A percentile compares a stretch with the other conserved stretches of the same genome.
phyloP scores from a whole-genome alignment of 2,113 vertebrate species.

The Colius striatus region DNA sequence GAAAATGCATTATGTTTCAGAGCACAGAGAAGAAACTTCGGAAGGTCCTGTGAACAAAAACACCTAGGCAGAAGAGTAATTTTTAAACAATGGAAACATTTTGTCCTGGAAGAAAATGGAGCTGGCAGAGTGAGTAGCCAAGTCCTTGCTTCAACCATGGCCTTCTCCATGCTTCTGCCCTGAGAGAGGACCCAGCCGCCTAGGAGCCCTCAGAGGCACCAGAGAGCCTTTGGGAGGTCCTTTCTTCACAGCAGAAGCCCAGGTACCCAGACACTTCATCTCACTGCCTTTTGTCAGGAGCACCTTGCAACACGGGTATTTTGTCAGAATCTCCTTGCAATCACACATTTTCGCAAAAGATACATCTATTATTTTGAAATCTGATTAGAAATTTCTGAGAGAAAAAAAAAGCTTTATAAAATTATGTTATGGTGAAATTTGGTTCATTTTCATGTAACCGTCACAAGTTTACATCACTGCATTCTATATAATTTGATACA shows the following conservation, averaged over 20 bases:
- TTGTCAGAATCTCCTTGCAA: not conserved
- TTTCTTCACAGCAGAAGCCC: not conserved
- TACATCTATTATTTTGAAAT: not conserved
- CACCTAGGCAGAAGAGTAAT: not conserved
- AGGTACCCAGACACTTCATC: fast-evolving
- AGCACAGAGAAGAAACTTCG: not conserved
- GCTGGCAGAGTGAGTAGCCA: not conserved
- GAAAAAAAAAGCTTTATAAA: not conserved
- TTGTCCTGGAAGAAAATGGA: not conserved
- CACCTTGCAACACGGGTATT: not conserved
- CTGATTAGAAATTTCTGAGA: not conserved
- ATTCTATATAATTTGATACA: not conserved
- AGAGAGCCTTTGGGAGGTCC: not conserved
- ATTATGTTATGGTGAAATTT: not conserved
- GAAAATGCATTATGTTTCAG: not conserved
- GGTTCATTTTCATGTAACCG: not conserved
- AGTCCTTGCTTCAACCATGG: not conserved
- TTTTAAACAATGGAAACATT: not conserved
- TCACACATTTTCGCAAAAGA: not conserved
- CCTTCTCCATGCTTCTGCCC: not conserved
- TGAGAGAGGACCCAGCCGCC: not conserved
- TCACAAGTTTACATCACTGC: not conserved
- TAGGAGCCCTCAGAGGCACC: not conserved
- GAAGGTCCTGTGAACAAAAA: not conserved
- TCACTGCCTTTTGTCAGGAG: not conserved